Conservation (phyloP, 2,113 vertebrate genomes). For the Henicopernis longicauda region DNA sequence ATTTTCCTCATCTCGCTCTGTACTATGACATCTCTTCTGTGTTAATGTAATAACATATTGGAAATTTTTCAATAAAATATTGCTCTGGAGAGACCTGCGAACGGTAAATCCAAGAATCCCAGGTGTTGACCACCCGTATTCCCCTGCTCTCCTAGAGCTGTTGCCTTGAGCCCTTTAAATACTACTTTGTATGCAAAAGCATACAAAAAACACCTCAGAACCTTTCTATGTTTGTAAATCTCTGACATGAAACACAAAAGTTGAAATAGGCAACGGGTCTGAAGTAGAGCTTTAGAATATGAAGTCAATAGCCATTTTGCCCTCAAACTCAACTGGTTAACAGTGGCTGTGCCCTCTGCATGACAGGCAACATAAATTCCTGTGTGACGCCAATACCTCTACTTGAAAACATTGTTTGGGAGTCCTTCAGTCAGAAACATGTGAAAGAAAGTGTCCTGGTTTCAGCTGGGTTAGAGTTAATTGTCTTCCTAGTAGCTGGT, state of each 20-base stretch:
- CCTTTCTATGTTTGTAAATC: neutral
- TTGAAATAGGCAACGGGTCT: neutral
- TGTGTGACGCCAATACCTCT: too few species aligned
- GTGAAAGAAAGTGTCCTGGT: neutral
- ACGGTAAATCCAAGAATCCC: neutral
- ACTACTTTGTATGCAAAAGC: neutral
- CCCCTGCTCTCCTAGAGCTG: neutral
- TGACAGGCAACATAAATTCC: neutral
- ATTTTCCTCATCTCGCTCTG: neutral
- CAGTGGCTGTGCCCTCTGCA: neutral
- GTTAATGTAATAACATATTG: neutral
- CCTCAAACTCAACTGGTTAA: neutral
- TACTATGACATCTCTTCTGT: neutral
- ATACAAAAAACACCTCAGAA: neutral
- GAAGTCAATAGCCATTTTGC: neutral
- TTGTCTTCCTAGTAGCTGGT: too few species aligned
- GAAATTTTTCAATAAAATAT: neutral
- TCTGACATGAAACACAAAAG: neutral
- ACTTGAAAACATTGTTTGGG: neutral
- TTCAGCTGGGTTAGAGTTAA: too few species aligned
- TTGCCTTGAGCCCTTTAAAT: neutral
- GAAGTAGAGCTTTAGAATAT: neutral
- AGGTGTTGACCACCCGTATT: neutral
- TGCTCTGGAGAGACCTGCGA: neutral
- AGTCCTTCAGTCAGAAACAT: neutral